Conservation (phyloP, 35 echinoderm and acorn worm species). For the Apostichopus japonicus region DNA sequence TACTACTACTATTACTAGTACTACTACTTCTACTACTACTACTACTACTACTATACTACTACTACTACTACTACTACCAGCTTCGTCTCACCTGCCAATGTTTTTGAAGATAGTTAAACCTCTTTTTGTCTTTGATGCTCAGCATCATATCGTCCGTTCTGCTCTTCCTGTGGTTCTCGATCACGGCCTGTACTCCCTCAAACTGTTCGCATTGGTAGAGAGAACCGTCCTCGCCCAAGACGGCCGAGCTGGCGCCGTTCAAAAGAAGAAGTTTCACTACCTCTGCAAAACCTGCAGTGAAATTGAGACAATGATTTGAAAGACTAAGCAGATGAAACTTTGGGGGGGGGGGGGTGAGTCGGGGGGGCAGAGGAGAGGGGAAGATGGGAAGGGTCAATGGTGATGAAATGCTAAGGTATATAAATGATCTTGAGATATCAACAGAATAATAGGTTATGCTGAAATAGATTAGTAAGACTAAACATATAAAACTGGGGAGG, state of each 20-base stretch:
- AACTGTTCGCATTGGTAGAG: slow-evolving; percentile 85
- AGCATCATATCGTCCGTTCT: slow-evolving; percentile 77
- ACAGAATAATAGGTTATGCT: no score
- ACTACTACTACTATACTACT: background rate
- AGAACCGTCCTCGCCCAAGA: slow-evolving; percentile 68
- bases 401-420: no score
- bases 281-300: slow-evolving; percentile 75
- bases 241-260: slow-evolving; percentile 86
- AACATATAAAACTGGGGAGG: no score
- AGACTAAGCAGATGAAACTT: no score
- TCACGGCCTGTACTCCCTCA: slow-evolving; percentile 91
- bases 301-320: no score
- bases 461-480: no score
- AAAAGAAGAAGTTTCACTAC: slow-evolving; percentile 80
- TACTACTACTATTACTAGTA: background rate
- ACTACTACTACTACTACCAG: background rate
- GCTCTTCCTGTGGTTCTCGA: slow-evolving; percentile 80
- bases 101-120: slow-evolving; percentile 73
- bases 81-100: slow-evolving; percentile 85
- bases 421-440: no score
- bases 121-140: slow-evolving; percentile 84
- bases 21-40: background rate
- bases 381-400: no score
- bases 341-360: no score
- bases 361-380: no score